A percentile compares a stretch with the other conserved stretches of the same genome.
Conservation (phyloP, 1,140 invertebrate genomes). For the Pseudomyrmex dendroicus region DNA sequence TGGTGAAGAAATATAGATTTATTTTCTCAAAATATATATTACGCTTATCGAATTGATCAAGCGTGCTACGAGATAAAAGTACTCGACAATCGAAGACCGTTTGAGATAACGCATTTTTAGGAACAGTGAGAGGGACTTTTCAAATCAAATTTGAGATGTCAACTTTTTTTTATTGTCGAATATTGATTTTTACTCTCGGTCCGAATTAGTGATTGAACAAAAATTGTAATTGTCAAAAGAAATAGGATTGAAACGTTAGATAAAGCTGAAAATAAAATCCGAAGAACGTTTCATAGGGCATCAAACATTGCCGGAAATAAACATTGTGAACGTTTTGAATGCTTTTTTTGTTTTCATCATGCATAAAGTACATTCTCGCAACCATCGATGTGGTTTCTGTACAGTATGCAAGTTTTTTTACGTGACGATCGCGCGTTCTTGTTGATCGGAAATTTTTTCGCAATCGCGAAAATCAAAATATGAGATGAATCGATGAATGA, state of each 20-base stretch:
- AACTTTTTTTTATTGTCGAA: not conserved
- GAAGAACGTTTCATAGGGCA: too few relatives aligned
- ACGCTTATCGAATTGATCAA: conserved; percentile 3
- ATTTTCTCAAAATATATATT: not conserved
- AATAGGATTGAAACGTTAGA: too few relatives aligned
- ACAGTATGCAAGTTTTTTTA: not conserved
- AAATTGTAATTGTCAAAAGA: too few relatives aligned
- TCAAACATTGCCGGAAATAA: too few relatives aligned
- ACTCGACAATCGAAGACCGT: not conserved
- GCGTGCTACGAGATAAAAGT: not conserved
- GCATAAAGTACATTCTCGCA: not conserved
- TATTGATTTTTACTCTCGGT: not conserved
- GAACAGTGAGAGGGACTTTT: not conserved
- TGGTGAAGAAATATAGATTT: not conserved
- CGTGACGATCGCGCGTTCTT: not conserved
- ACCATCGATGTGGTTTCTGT: too few relatives aligned
- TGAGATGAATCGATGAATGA: conserved; percentile 64
- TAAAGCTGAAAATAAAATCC: too few relatives aligned
- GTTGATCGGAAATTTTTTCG: not conserved
- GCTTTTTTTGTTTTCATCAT: not conserved
- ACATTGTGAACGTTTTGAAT: not conserved
- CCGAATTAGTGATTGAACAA: too few relatives aligned
- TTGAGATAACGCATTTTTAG: not conserved
- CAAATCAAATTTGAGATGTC: not conserved
- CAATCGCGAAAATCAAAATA: conserved; percentile 1